Conservation (phyloP, 1,140 invertebrate genomes). For the Drosophila kepulauana region DNA sequence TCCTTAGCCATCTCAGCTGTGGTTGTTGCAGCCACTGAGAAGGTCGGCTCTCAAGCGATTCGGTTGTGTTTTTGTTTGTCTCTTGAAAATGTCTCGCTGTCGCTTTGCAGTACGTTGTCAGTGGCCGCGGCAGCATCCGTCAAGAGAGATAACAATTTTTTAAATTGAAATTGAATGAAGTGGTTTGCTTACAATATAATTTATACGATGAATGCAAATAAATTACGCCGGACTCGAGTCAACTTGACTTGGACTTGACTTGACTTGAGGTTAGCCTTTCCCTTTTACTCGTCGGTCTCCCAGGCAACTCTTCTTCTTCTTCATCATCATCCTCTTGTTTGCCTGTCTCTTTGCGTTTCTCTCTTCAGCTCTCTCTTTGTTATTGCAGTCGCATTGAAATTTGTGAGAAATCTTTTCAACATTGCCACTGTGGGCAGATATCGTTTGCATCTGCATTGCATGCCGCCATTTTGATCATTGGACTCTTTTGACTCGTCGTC, state of each 20-base stretch:
- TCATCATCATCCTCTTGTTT: neutral
- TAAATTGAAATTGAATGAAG: conserved; percentile 85
- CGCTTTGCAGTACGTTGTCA: conserved; percentile 75
- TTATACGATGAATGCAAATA: conserved; percentile 84
- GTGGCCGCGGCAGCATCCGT: conserved; percentile 78
- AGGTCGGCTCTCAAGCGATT: conserved; percentile 21
- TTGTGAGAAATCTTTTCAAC: conserved; percentile 78
- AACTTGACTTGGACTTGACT: conserved; percentile 34
- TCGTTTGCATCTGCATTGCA: conserved; percentile 78
- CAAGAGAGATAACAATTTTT: conserved; percentile 83
- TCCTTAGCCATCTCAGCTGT: neutral
- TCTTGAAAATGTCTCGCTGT: conserved; percentile 72
- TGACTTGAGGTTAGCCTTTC: conserved; percentile 56
- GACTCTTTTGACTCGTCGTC: neutral
- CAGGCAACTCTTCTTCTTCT: conserved; percentile 36
- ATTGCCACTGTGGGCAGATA: conserved; percentile 56
- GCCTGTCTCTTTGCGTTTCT: conserved; percentile 36
- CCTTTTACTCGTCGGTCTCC: conserved; percentile 57
- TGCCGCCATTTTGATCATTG: conserved; percentile 74
- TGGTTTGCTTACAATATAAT: conserved; percentile 84
- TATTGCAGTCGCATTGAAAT: conserved; percentile 71
- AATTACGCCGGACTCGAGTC: conserved; percentile 71
- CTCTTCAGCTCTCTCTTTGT: conserved; percentile 31
- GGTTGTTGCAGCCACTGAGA: neutral
- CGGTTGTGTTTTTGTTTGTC: conserved; percentile 42